Base-by-base conservation (phyloP, 2,888 invertebrate species). In the Thysanoteuthis rhombus region DNA sequence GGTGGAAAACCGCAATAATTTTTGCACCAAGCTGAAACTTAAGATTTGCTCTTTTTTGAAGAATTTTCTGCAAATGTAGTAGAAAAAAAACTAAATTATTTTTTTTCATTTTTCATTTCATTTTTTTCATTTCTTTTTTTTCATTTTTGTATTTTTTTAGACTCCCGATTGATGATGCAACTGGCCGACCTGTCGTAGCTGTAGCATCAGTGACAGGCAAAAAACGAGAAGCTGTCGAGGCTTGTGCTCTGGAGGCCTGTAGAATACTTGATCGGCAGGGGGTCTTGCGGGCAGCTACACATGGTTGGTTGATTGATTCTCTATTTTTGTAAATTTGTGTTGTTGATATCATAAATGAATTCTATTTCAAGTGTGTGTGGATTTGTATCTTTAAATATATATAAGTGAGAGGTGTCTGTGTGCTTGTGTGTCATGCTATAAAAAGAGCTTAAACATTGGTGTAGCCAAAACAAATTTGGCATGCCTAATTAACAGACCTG, bases 231-330 rank as follows among this genome's bases (percentile, higher is more conserved):
- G 98, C 99, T 0, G 99, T 99, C 0, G 97, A 98, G 0, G 99
- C 99, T 93, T 99, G 99, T 97, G 99, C 99, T 0, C 96, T 99
- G 93, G 99, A 99, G 97, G 99, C 99, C 0, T 99, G 99, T 96
- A 97, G 99, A 95, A 98, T 99, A 89, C 97, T 99, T 19, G 99
- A 99, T 97, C 97, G 98, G 89, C 98, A 98, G 94, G 99, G 99
- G 0, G 97, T 99, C 36, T 97, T 99, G 94, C 97, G 99, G 36
- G 98, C 99, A 97, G 98, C 99, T 0, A 98, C 98, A 96, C 99
- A 99, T 96, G 99, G 98, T 98, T 96, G 97, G 96, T 90, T 52
- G 12, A 25, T 52, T 52, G 12, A 1, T 93, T 38, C 22, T 42
- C 32, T 45, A 10, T 38, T 40, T 40, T 19, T 38, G 28, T n/a